These are phyloP conservation scores for Lacerta bilineata DNA, from an alignment of 2,797 vertebrate genomes.

Conservation along the genomic window DNA sequence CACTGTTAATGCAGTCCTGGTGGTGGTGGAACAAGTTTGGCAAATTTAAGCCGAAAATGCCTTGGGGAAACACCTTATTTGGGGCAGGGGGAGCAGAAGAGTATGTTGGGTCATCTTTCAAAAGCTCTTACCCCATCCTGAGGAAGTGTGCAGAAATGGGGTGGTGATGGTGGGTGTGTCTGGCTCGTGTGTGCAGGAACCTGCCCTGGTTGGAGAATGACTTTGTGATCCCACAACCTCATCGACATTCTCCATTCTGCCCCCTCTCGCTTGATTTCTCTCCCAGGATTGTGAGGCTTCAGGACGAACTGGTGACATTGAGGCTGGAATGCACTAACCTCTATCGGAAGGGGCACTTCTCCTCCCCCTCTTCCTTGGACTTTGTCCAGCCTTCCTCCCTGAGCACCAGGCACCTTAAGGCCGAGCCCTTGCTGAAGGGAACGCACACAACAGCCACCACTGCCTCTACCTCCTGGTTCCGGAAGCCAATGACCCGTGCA, in stretches of 20 bases:
- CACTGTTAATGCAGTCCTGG: background rate
- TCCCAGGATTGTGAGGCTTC: slow-evolving; percentile 89
- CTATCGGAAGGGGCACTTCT: slow-evolving; percentile 95
- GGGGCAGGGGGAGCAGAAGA: no score
- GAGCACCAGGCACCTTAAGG: slow-evolving; percentile 75
- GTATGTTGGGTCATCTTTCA: background rate
- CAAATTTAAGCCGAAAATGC: background rate
- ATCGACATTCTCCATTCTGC: background rate
- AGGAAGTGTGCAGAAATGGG: no score
- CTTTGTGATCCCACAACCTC: background rate
- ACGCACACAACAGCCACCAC: slow-evolving; percentile 78
- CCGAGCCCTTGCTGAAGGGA: slow-evolving; percentile 77
- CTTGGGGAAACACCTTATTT: background rate
- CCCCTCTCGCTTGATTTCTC: accelerated
- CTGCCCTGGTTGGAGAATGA: no score
- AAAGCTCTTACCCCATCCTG: background rate
- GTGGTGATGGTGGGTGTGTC: background rate
- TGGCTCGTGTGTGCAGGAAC: background rate
- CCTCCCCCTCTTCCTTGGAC: slow-evolving; percentile 81
- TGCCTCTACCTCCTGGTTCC: slow-evolving; percentile 86
- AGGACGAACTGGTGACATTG: slow-evolving; percentile 95
- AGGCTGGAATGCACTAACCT: slow-evolving; percentile 93
- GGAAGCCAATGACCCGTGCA: slow-evolving; percentile 90
- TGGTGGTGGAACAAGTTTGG: accelerated
- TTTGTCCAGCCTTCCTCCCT: slow-evolving; percentile 72